Evolutionary conservation across 2,888 invertebrate species (phyloP), one percentile per base, ranked within the genome.

Genomic region (Onthophagus sagittarius): DNA sequence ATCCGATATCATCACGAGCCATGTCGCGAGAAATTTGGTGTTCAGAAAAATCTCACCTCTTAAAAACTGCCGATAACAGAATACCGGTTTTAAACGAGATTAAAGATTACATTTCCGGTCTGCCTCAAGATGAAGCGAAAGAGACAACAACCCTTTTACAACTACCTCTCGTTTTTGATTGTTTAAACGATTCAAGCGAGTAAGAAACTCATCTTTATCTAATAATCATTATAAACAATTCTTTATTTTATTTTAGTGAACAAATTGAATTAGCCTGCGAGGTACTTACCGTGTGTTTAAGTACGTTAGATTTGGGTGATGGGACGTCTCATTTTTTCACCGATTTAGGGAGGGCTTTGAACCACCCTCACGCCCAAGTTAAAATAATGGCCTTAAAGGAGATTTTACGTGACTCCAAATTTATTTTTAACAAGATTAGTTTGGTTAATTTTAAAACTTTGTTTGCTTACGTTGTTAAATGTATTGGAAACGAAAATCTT

Each of bases 201-300:
- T 87, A 84, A 84, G 85, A 9, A 33, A 72, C 31, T 69, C 64
- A 75, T 39, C 67, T 75, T 72, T 72, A 70, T 32, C 9, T 9
- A 13, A n/a, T 64, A 5, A 23, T 67, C 14, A 15, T 70, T 64
- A n/a, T 62, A 62, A 67, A 33, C 63, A 67, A 79, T 62, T 82
- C 85, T 77, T 84, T 39, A n/a, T n/a, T n/a, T n/a, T 67, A 15
- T 82, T 81, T 70, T 80, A 90, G 91, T 76, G 86, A 89, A 74
- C 89, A 91, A 80, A 85, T 90, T 3, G 88, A 89, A 78, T 80
- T 91, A 73, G 89, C 91, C 14, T 90, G 90, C 81, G 91, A 92
- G 79, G 89, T 93, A 4, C 84, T 93, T 62, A 86, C 88, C 64
- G 84, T 88, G 74, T 89, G 92, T 79, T 88, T 94, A 82, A 87